A percentile compares a stretch with the other conserved stretches of the same genome.
These are phyloP conservation scores for Pangasius larnaudii DNA, from an alignment of 2,797 vertebrate genomes.

Conservation along the genomic window DNA sequence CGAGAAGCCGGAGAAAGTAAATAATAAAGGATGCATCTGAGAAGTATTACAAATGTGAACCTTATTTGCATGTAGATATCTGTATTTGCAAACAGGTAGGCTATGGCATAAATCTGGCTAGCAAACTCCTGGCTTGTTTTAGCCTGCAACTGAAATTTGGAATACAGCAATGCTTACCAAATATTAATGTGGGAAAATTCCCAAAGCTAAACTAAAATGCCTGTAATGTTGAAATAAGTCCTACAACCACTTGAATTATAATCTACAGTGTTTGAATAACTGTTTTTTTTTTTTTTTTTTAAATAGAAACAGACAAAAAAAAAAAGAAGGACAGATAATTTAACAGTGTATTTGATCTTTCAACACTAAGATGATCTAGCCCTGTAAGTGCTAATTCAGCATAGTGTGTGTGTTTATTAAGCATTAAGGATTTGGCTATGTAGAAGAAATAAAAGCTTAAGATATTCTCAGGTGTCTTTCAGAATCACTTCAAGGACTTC, in stretches of 20 bases:
- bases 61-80: neutral
- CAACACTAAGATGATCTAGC: neutral
- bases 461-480: neutral
- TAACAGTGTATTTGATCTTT: neutral
- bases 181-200: neutral
- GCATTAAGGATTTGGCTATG: neutral
- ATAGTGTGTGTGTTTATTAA: neutral
- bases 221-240: neutral
- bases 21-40: neutral
- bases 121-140: neutral
- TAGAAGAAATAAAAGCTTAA: neutral
- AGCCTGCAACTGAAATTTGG: neutral
- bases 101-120: neutral
- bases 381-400: neutral
- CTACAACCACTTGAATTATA: neutral
- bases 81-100: neutral
- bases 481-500: neutral
- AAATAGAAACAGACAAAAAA: neutral
- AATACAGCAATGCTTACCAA: neutral
- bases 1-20: constrained; percentile 1
- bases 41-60: neutral
- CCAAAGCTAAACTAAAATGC: neutral
- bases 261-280: neutral
- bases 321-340: too few species aligned
- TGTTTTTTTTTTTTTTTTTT: neutral